Evolutionary conservation across 2,113 vertebrate species (phyloP), one percentile per base, ranked within the genome.

Genomic region (Poecilia latipinna): DNA sequence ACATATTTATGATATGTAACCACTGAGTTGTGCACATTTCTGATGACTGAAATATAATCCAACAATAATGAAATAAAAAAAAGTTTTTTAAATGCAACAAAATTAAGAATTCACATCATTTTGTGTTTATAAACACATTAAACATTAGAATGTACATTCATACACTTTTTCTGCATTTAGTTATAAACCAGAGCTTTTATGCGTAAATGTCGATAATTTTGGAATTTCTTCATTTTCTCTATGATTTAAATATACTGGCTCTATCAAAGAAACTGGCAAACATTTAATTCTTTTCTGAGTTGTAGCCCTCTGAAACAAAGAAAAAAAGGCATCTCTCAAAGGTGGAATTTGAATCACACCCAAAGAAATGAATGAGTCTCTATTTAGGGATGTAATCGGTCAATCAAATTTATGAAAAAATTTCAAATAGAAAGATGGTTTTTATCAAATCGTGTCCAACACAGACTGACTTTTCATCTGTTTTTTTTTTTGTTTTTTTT

Each of bases 401-500:
- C 10, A 11, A 37, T 8, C 2, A 57, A 37, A 37, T 37, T 11
- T n/a, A n/a, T 11, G 24, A 22, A n/a, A n/a, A 24, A 3, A 8
- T 57, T n/a, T n/a, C 51, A 10, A 6, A 10, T 51, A 65, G 29
- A 51, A 51, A 54, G 24, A 60, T n/a, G 26, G 12, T 13, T 63
- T 57, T 61, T 62, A 12, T 22, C 64, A 8, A 17, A 29, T 15
- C 62, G 71, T 39, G 28, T 86, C 68, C 22, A 60, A 29, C 51
- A 67, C 37, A n/a, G n/a, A 19, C 3, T 54, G 29, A 57, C 10
- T 22, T 29, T 44, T 3, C 28, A 28, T 68, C 22, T 37, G 17
- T 39, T 79, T 80, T 87, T 74, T 61, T 29, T 3, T 26, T 39
- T 78, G 85, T 74, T 0, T 61, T 61, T 10, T 17, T 24, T 51